Evolutionary conservation across 2,888 invertebrate species (phyloP).

Genomic region (Ormyrus thymus): DNA sequence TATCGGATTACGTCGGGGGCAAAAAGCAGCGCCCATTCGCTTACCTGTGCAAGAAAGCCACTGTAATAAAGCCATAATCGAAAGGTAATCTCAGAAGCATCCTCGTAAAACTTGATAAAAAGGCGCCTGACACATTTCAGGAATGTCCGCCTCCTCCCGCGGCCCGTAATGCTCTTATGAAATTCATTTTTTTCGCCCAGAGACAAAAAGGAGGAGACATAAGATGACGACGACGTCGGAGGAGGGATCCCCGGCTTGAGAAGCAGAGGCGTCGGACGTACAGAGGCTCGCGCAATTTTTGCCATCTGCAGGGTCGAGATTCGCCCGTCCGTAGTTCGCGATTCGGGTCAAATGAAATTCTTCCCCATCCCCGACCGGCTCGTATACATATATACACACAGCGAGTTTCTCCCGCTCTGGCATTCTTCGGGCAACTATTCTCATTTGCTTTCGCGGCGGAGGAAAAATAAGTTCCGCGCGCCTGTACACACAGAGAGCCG

Average conservation of each 20-base stretch:
- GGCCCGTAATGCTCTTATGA: constrained; percentile 20
- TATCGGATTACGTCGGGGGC: no score
- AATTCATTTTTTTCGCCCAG: constrained; percentile 29
- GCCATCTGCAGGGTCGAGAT: constrained; percentile 10
- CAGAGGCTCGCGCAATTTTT: constrained; percentile 16
- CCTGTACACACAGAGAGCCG: constrained; percentile 8
- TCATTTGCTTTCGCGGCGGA: constrained; percentile 47
- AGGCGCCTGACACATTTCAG: constrained; percentile 1
- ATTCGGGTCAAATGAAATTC: constrained; percentile 55
- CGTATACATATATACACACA: no score
- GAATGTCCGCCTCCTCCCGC: not conserved
- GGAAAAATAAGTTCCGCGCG: constrained; percentile 42
- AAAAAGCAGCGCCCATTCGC: no score
- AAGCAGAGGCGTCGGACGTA: not conserved
- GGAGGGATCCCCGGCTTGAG: not conserved
- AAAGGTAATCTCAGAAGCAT: constrained; percentile 11
- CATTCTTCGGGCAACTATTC: constrained; percentile 55
- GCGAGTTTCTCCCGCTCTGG: not conserved
- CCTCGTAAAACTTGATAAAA: constrained; percentile 11
- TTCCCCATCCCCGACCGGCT: not conserved
- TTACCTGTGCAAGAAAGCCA: not conserved
- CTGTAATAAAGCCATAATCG: constrained; percentile 19
- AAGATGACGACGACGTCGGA: no score
- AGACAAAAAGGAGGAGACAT: not conserved
- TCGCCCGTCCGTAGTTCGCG: constrained; percentile 19